Evolutionary conservation across 2,888 invertebrate genomes (phyloP).

Genomic region (Neoitamus cyanurus): DNA sequence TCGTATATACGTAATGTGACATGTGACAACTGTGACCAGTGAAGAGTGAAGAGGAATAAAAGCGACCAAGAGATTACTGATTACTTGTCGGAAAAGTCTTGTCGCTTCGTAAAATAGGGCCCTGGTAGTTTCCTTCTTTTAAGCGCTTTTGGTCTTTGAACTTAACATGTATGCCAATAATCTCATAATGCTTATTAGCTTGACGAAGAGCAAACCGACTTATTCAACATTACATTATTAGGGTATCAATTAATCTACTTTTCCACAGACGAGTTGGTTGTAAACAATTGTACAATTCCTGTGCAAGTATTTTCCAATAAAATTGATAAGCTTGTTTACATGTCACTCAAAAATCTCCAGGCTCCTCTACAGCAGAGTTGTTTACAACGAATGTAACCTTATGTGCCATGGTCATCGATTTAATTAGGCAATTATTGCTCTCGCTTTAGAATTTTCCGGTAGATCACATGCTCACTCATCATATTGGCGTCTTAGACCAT

Average conservation of each 20-base stretch:
- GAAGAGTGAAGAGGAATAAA: no score
- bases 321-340: not conserved
- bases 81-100: no score
- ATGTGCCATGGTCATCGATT: slow-evolving; percentile 12
- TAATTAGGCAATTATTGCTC: slow-evolving; percentile 19
- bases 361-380: not conserved
- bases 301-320: not conserved
- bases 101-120: no score
- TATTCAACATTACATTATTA: not conserved
- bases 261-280: not conserved
- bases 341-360: not conserved
- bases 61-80: no score
- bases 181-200: not conserved
- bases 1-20: no score
- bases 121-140: no score
- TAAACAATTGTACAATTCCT: not conserved
- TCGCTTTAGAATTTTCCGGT: slow-evolving; percentile 15
- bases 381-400: not conserved
- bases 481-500: not conserved
- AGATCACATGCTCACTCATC: not conserved
- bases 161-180: not conserved
- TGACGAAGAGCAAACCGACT: not conserved
- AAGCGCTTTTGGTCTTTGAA: not conserved
- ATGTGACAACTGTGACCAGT: no score
- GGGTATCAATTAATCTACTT: not conserved